These are phyloP conservation scores for Archocentrus centrarchus DNA, from an alignment of 2,113 vertebrate genomes.

Conservation along the genomic window DNA sequence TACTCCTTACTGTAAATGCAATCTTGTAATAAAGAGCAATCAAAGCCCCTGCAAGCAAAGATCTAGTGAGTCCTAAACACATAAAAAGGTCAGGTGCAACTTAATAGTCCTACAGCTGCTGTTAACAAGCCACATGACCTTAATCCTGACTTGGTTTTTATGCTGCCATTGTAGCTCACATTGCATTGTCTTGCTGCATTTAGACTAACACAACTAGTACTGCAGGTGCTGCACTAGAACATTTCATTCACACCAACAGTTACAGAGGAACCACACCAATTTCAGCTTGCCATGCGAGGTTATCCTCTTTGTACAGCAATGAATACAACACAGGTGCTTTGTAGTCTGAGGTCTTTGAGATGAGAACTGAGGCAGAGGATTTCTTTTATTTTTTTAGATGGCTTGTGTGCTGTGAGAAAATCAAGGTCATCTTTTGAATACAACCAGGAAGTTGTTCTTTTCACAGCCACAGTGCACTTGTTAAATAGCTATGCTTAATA, in stretches of 20 bases:
- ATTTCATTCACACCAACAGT: not conserved
- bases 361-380: not conserved
- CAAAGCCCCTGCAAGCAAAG: not conserved
- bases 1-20: not conserved
- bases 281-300: not conserved
- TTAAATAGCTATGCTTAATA: not conserved
- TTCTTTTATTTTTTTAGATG: not conserved
- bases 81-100: not conserved
- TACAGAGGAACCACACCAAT: not conserved
- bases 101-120: not conserved
- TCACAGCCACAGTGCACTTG: not conserved
- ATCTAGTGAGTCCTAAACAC: not conserved
- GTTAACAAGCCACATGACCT: not conserved
- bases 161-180: not conserved
- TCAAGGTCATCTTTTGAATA: not conserved
- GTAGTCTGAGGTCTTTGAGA: not conserved
- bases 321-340: not conserved
- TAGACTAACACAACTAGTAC: not conserved
- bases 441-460: not conserved
- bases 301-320: conserved; percentile 8
- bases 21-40: not conserved
- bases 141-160: not conserved
- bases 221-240: not conserved
- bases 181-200: not conserved
- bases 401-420: not conserved